Percentiles rank a stretch among this genome's conserved stretches.
phyloP scores from a whole-genome alignment of 1,140 invertebrate species.

The Pseudomyrmex concolor region DNA sequence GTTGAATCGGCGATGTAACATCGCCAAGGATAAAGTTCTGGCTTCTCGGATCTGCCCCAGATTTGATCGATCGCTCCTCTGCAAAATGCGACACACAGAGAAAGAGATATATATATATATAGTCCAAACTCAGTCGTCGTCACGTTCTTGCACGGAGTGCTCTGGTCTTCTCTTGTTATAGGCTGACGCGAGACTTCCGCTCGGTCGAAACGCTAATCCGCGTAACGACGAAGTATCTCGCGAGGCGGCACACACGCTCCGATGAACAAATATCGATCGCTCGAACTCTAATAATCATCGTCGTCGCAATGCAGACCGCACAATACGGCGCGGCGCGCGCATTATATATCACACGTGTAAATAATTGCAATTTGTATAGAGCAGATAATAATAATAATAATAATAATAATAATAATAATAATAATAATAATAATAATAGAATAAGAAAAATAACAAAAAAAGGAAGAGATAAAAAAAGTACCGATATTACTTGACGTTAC shows the following conservation, averaged over 20 bases:
- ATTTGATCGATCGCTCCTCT: constrained; percentile 34
- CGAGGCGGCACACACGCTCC: constrained; percentile 25
- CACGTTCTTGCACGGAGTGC: background rate
- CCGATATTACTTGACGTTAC: background rate
- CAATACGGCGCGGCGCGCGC: background rate
- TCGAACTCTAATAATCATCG: constrained; percentile 49
- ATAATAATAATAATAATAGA: constrained; percentile 36
- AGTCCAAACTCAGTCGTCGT: background rate
- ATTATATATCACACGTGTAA: constrained; percentile 57
- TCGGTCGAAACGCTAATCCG: constrained; percentile 33
- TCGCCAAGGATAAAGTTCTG: background rate
- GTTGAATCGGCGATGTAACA: constrained; percentile 11
- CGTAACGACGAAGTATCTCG: constrained; percentile 33
- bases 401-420: no score
- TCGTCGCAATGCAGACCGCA: constrained; percentile 46
- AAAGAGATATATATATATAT: no score
- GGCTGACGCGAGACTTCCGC: constrained; percentile 15
- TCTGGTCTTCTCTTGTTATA: background rate
- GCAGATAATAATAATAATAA: constrained; percentile 45
- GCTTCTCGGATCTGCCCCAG: constrained; percentile 24
- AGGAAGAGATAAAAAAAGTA: constrained; percentile 16
- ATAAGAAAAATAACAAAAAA: constrained; percentile 11
- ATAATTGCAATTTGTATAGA: constrained; percentile 68
- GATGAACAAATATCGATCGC: constrained; percentile 47
- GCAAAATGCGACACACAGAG: constrained; percentile 32